A percentile compares a stretch with the other conserved stretches of the same genome.
These are phyloP conservation scores for Heterohyrax brucei DNA, from an alignment of 2,797 vertebrate genomes.

Conservation along the genomic window DNA sequence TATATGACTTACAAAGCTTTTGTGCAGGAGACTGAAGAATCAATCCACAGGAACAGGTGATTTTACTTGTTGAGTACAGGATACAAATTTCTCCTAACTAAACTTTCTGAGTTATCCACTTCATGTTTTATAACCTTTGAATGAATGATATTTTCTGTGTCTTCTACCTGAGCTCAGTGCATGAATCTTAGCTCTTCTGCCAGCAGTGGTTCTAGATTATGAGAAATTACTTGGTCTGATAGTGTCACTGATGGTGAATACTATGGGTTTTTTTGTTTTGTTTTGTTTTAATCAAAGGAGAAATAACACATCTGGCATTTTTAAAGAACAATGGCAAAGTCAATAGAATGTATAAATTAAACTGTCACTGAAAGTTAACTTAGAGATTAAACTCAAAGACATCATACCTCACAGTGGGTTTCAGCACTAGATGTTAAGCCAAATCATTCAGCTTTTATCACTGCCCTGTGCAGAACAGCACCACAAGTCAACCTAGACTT, in stretches of 20 bases:
- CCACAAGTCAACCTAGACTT: slow-evolving; percentile 68
- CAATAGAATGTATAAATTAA: slow-evolving; percentile 63
- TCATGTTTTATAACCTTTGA: not conserved
- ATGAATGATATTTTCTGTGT: not conserved
- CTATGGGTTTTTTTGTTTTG: not conserved
- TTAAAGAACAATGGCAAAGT: slow-evolving; percentile 59
- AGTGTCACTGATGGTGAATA: not conserved
- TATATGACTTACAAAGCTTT: not conserved
- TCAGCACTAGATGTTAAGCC: slow-evolving; percentile 26
- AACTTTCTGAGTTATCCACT: slow-evolving; percentile 11
- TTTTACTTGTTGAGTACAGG: slow-evolving; percentile 25
- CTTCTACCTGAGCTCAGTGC: not conserved
- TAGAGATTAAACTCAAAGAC: slow-evolving; percentile 63
- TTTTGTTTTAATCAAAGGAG: not conserved
- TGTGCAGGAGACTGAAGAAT: not conserved
- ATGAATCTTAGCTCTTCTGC: slow-evolving; percentile 7
- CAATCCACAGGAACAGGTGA: not conserved
- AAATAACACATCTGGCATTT: slow-evolving; percentile 56
- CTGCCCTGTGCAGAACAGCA: slow-evolving; percentile 6
- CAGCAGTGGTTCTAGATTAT: not conserved
- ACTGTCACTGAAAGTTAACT: slow-evolving; percentile 38
- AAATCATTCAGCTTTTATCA: slow-evolving; percentile 75
- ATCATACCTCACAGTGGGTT: slow-evolving; percentile 58
- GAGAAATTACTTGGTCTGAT: not conserved
- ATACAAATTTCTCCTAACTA: not conserved